Percentiles rank a stretch among this genome's conserved stretches.
Conservation (phyloP, 2,113 vertebrate genomes). For the Dissostichus mawsoni region DNA sequence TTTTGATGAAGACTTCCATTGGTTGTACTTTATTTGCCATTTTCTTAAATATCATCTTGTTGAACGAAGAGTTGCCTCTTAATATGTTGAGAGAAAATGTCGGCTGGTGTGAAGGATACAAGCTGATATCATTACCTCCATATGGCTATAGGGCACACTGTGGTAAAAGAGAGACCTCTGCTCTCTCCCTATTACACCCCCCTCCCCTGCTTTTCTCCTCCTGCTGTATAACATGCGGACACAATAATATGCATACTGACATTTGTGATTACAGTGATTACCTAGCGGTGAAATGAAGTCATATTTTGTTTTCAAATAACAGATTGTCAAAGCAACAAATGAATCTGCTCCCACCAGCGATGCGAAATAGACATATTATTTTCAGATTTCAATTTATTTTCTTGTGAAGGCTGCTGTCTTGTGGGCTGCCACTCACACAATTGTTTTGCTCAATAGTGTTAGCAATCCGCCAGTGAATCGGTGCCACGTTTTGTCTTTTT, state of each 20-base stretch:
- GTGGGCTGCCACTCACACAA: slow-evolving; percentile 65
- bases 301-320: slow-evolving; percentile 72
- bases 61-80: slow-evolving; percentile 20
- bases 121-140: slow-evolving; percentile 65
- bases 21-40: neutral
- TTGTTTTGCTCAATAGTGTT: slow-evolving; percentile 58
- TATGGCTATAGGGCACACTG: slow-evolving; percentile 10
- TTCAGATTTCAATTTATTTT: slow-evolving; percentile 75
- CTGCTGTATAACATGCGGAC: slow-evolving; percentile 9
- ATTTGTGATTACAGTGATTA: slow-evolving; percentile 76
- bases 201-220: neutral
- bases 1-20: neutral
- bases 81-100: neutral
- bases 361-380: slow-evolving; percentile 72
- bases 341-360: slow-evolving; percentile 64
- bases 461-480: slow-evolving; percentile 60
- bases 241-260: slow-evolving; percentile 32
- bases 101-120: slow-evolving; percentile 25
- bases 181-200: neutral
- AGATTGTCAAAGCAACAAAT: slow-evolving; percentile 79
- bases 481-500: slow-evolving; percentile 35
- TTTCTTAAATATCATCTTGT: neutral
- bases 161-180: slow-evolving; percentile 12
- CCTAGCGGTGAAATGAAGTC: slow-evolving; percentile 71
- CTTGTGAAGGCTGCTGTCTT: slow-evolving; percentile 53